Conservation (phyloP, 1,140 invertebrate species). For the Heliconius melpomene region DNA sequence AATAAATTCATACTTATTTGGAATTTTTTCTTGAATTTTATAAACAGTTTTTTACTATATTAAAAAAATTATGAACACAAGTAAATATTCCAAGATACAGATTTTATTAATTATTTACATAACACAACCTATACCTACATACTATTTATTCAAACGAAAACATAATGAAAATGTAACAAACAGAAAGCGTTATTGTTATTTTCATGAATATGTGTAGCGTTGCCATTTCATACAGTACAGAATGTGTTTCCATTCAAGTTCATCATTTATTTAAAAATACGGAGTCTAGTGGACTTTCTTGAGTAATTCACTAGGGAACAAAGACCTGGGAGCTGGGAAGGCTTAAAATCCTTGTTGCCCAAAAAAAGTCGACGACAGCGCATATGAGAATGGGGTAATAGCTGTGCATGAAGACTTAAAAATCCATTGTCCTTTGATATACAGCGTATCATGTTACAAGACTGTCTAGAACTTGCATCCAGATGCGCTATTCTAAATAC, state of each 20-base stretch:
- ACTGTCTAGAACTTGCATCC: conserved; percentile 51
- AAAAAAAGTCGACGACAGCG: conserved; percentile 37
- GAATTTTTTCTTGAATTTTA: too few species aligned
- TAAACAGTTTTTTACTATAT: too few species aligned
- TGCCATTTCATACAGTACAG: neutral
- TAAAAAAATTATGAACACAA: too few species aligned
- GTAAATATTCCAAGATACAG: too few species aligned
- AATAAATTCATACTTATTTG: too few species aligned
- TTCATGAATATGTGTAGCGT: neutral
- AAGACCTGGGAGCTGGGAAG: conserved; percentile 29
- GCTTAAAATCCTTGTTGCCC: conserved; percentile 37
- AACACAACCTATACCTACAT: neutral
- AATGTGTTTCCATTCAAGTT: conserved; percentile 3
- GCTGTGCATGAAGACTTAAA: conserved; percentile 43
- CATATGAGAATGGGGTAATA: conserved; percentile 48
- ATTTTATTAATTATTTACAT: too few species aligned
- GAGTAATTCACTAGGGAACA: conserved; percentile 34
- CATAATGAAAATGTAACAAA: neutral
- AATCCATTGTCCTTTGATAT: conserved; percentile 49
- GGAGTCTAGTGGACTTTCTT: conserved; percentile 32
- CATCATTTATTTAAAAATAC: conserved; percentile 23
- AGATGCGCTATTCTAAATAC: conserved; percentile 53
- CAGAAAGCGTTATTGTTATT: neutral
- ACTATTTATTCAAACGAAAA: neutral
- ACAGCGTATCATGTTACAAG: conserved; percentile 58